Evolutionary conservation across 2,797 vertebrate genomes (phyloP), one percentile per base, ranked within the genome.

Genomic region (Eutrigla gurnardus): DNA sequence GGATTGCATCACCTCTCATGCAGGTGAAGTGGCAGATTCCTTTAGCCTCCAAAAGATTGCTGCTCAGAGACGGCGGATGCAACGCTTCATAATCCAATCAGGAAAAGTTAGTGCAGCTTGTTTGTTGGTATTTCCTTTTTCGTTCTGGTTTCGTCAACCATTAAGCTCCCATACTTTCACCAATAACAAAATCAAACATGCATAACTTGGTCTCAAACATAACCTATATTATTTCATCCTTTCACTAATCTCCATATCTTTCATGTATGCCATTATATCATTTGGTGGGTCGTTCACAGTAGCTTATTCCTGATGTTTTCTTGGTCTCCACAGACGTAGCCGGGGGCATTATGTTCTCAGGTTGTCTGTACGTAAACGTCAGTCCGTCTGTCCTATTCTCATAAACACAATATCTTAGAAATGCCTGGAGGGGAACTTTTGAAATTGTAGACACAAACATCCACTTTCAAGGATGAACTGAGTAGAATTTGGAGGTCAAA

Each of bases 1-100:
- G 54, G 63, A 70, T 73, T 83, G 72, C 53, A 69, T 81, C 83
- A 55, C 33, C 43, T 73, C 54, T 70, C 18, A 14, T 52, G 60
- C 63, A 80, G 47, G 63, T 64, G 49, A 37, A 17, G 25, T 43
- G 43, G 60, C 12, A 60, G 50, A 42, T 57, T 65, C 33, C 37
- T 55, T 78, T 45, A 70, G 36, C 14, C 47, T 78, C 11, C 7
- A 11, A 15, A 54, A 73, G 53, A 13, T 18, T 47, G 17, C 47
- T 64, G 12, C 66, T 65, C 47, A 53, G 45, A 61, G 13, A 60
- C 4, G 1, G 32, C 53, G 70, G 17, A 53, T 65, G 42, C 32
- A 39, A 4, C 1, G 11, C 67, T 49, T 66, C 40, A 49, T 57
- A 55, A 49, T 49, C 33, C 15, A 42, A 1, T 42, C 42, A 63